Evolutionary conservation across 2,113 vertebrate species (phyloP).

Genomic region (Miniopterus natalensis): DNA sequence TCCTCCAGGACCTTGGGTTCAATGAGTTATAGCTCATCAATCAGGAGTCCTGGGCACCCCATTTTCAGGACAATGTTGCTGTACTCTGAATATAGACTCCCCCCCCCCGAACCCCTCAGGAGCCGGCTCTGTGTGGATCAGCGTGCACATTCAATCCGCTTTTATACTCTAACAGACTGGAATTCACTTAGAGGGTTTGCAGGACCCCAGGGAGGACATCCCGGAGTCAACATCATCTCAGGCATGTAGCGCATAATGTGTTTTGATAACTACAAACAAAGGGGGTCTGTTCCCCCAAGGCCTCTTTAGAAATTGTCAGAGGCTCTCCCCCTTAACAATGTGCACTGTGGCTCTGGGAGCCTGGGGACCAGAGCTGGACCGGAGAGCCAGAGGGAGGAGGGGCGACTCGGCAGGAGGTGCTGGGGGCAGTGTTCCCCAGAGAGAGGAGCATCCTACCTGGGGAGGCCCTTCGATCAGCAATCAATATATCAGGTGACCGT

Average conservation of each 20-base stretch:
- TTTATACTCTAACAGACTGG: slow-evolving; percentile 54
- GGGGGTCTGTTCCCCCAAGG: slow-evolving; percentile 58
- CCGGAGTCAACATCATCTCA: slow-evolving; percentile 54
- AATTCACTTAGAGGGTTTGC: background rate
- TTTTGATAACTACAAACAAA: slow-evolving; percentile 78
- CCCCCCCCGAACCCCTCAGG: background rate
- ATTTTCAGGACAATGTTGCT: slow-evolving; percentile 35
- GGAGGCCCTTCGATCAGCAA: background rate
- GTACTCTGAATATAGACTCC: background rate
- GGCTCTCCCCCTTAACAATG: slow-evolving; percentile 15
- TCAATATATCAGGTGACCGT: background rate
- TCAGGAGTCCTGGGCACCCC: background rate
- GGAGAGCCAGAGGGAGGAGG: too few species aligned
- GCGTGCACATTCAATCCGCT: background rate
- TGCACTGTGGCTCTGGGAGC: background rate
- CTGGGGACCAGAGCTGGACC: background rate
- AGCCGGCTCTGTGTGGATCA: slow-evolving; percentile 11
- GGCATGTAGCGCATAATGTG: slow-evolving; percentile 62
- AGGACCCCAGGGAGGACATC: background rate
- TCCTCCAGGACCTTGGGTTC: background rate
- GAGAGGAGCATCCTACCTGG: background rate
- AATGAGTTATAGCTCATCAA: background rate
- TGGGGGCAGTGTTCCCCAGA: background rate
- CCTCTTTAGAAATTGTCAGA: slow-evolving; percentile 48
- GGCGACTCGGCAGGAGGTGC: too few species aligned